phyloP scores from a whole-genome alignment of 1,140 invertebrate species.

The Contarinia nasturtii region DNA sequence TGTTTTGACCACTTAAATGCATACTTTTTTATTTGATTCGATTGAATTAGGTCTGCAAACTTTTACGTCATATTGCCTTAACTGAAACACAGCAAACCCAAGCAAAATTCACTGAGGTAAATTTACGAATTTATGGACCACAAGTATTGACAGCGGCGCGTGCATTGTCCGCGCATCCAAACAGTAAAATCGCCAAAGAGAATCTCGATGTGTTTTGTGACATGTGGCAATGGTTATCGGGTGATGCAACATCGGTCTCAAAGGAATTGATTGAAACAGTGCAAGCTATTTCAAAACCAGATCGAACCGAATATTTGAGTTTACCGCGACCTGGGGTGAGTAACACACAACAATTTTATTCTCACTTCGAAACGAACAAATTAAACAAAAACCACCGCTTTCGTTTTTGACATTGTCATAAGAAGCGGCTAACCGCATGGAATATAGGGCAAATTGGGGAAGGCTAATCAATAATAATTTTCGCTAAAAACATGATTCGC shows the following conservation, averaged over 20 bases:
- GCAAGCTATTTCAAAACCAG: constrained; percentile 40
- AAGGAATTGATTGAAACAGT: constrained; percentile 80
- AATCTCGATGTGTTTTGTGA: constrained; percentile 96
- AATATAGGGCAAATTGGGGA: too few species aligned
- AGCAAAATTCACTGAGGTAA: constrained; percentile 89
- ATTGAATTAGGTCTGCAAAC: constrained; percentile 68
- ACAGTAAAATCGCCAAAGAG: constrained; percentile 88
- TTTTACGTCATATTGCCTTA: constrained; percentile 84
- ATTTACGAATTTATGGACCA: constrained; percentile 80
- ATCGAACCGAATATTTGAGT: constrained; percentile 87
- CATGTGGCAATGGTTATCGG: constrained; percentile 88
- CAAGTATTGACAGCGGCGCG: constrained; percentile 87
- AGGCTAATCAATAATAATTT: too few species aligned
- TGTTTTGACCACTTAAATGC: neutral
- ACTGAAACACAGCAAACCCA: constrained; percentile 88
- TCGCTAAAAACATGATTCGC: too few species aligned
- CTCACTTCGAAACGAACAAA: too few species aligned
- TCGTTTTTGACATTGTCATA: too few species aligned
- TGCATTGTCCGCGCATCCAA: constrained; percentile 76
- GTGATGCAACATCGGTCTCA: constrained; percentile 67
- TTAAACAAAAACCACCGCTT: too few species aligned
- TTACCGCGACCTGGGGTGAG: constrained; percentile 82
- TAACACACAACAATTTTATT: too few species aligned
- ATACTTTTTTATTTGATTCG: constrained; percentile 3
- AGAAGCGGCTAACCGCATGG: too few species aligned